Conservation (phyloP, 1,140 invertebrate genomes). For the Muscidifurax raptorellus region DNA sequence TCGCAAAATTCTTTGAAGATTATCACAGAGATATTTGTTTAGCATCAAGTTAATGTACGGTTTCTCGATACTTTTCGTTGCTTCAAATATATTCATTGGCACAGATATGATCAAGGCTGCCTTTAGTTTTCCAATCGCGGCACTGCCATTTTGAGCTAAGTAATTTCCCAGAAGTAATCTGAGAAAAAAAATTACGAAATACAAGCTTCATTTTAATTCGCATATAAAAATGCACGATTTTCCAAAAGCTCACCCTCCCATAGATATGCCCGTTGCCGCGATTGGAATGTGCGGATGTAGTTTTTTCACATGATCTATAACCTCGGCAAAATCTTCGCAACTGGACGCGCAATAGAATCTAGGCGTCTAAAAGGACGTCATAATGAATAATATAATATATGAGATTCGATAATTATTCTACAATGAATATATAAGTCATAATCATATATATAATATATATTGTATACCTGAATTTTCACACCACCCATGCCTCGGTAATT, state of each 20-base stretch:
- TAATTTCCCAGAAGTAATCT: constrained; percentile 86
- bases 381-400: background rate
- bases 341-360: constrained; percentile 88
- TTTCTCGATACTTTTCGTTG: constrained; percentile 83
- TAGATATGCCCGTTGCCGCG: constrained; percentile 86
- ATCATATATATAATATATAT: background rate
- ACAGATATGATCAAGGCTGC: constrained; percentile 87
- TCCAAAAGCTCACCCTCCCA: constrained; percentile 78
- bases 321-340: constrained; percentile 85
- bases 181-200: background rate
- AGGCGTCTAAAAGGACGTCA: constrained; percentile 78
- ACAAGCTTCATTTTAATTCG: background rate
- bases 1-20: constrained; percentile 77
- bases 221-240: background rate
- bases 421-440: background rate
- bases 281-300: constrained; percentile 79
- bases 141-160: constrained; percentile 78
- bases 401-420: background rate
- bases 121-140: constrained; percentile 76
- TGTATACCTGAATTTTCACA: constrained; percentile 79
- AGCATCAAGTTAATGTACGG: constrained; percentile 84
- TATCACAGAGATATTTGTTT: constrained; percentile 83
- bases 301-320: constrained; percentile 81
- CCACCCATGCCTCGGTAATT: constrained; percentile 88
- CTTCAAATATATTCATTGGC: constrained; percentile 86